These are phyloP conservation scores for Neolamprologus tretocephalus DNA, from an alignment of 2,113 vertebrate species.

Conservation along the genomic window DNA sequence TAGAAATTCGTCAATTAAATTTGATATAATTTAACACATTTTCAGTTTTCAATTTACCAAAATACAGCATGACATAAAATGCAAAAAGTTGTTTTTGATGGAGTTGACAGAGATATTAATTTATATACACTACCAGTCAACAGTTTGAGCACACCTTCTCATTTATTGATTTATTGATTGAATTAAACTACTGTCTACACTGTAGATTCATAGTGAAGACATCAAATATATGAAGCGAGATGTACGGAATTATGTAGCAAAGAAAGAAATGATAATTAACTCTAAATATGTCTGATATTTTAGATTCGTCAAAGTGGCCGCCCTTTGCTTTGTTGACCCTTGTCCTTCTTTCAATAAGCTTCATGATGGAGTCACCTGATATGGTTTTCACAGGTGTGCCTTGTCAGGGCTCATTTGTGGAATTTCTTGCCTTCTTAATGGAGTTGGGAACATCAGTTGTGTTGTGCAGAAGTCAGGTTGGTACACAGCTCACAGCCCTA, in stretches of 20 bases:
- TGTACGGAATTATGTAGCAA: background rate
- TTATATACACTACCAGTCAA: fast-evolving
- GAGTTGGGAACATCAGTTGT: fast-evolving
- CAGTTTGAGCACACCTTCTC: fast-evolving
- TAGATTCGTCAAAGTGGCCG: fast-evolving
- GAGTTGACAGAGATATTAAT: background rate
- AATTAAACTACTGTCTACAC: fast-evolving
- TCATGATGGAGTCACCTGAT: background rate
- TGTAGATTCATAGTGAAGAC: background rate
- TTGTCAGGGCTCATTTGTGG: background rate
- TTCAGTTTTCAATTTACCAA: background rate
- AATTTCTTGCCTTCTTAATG: background rate
- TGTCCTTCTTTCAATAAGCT: background rate
- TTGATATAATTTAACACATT: background rate
- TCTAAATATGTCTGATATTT: background rate
- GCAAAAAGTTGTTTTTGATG: background rate
- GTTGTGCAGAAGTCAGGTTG: background rate
- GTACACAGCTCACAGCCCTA: fast-evolving
- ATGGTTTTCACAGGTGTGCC: background rate
- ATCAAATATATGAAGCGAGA: fast-evolving
- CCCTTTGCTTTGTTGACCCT: background rate
- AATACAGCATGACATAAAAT: background rate
- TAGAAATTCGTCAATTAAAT: background rate
- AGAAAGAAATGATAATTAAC: fast-evolving
- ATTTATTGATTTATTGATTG: background rate